Evolutionary conservation across 2,113 vertebrate species (phyloP), one percentile per base, ranked within the genome.

Genomic region (Galbula dea): DNA sequence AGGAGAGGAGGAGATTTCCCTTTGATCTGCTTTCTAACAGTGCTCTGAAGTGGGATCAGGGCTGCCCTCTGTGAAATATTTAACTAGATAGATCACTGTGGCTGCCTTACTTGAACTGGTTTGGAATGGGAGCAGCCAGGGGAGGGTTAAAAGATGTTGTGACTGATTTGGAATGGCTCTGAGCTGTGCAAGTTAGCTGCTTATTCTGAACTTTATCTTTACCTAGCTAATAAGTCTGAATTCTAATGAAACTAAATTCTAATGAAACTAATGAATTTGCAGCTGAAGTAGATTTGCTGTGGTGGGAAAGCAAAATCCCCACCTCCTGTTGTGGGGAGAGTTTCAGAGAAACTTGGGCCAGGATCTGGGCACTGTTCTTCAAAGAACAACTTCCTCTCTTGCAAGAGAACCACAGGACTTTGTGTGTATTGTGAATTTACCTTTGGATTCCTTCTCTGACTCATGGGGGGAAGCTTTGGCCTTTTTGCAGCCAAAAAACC

Each of bases 321-420:
- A 1, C 18, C 19, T 65, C 1, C 0, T 18, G 20, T 30, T 63
- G 83, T 86, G 92, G 77, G 34, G 65, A 14, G 83, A 75, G 83
- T 72, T 90, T 72, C 41, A 32, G 63, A 77, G 80, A 49, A 89
- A 20, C 54, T 5, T 1, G 15, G 67, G 18, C n/a, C 32, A 4
- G 43, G 27, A 34, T 59, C 71, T 23, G 39, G 16, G 12, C 51
- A 0, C 0, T 2, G 0, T 19, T 63, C 76, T 78, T 87, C 62
- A 9, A 57, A 61, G 49, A 45, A 15, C 5, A 46, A 37, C 43
- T 90, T 66, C 79, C 27, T 36, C 55, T 83, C 74, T 34, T 62
- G 51, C 30, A 3, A 8, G 45, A 52, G 66, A 76, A 36, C 77
- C 93, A 9, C 45, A 29, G 29, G 43, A 3, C 30, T 72, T 14